Percentiles rank a stretch among this genome's conserved stretches.
phyloP scores from a whole-genome alignment of 2,113 vertebrate genomes.

The Panurus biarmicus region DNA sequence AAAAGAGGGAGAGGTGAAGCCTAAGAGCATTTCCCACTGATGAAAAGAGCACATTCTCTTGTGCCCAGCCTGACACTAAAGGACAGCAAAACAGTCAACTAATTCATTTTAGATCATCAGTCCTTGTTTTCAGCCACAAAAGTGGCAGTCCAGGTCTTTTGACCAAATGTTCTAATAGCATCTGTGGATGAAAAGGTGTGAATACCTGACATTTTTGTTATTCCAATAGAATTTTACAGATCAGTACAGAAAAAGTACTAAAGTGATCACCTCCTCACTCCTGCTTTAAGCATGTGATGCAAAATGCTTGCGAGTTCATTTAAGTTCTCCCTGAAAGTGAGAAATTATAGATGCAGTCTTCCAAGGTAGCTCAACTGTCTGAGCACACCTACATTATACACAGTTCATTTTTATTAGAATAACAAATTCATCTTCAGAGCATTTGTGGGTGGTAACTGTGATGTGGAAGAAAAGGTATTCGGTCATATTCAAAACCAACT shows the following conservation, averaged over 20 bases:
- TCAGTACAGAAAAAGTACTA: not conserved
- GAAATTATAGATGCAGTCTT: not conserved
- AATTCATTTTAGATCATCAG: not conserved
- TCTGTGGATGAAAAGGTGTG: not conserved
- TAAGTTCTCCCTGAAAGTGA: not conserved
- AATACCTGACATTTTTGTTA: not conserved
- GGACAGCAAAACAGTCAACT: not conserved
- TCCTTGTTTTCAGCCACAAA: not conserved
- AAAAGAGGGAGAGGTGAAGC: not conserved
- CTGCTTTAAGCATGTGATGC: not conserved
- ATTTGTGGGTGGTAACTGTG: not conserved
- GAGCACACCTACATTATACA: not conserved
- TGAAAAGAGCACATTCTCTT: not conserved
- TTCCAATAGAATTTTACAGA: not conserved
- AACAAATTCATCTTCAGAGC: not conserved
- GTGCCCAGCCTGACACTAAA: not conserved
- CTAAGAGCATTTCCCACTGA: not conserved
- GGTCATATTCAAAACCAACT: conserved; percentile 8
- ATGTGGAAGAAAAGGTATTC: not conserved
- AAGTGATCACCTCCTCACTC: not conserved
- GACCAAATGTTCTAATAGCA: not conserved
- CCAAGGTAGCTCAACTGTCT: not conserved
- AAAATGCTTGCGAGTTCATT: not conserved
- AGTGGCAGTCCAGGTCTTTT: not conserved
- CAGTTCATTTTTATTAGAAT: not conserved